Evolutionary conservation across 2,797 vertebrate species (phyloP).

Genomic region (Clarias laeviceps): DNA sequence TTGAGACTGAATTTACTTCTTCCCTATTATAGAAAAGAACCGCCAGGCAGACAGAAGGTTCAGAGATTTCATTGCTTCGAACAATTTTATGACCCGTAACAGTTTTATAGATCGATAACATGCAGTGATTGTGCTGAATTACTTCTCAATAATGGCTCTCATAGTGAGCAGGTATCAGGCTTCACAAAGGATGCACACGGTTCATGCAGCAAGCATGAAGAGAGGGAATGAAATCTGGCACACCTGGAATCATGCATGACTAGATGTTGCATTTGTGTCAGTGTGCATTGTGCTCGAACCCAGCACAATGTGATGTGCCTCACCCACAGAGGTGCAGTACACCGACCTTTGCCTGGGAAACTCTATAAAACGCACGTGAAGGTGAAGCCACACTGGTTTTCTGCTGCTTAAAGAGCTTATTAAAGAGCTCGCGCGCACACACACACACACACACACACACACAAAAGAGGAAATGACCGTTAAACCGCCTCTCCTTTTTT

Average conservation of each 20-base stretch:
- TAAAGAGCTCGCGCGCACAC: background rate
- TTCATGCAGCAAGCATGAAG: background rate
- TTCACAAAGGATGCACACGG: background rate
- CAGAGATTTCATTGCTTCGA: background rate
- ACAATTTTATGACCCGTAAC: background rate
- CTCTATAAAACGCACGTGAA: background rate
- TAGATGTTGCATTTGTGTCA: background rate
- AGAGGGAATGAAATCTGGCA: background rate
- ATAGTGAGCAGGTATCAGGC: background rate
- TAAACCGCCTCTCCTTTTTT: background rate
- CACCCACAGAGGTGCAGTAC: background rate
- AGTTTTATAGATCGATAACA: background rate
- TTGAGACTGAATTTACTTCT: conserved; percentile 10
- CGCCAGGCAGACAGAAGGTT: background rate
- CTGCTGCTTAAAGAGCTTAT: background rate
- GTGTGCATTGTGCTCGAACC: background rate
- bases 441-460: background rate
- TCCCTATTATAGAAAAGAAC: background rate
- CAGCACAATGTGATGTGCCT: background rate
- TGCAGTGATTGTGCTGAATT: background rate
- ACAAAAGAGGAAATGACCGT: conserved; percentile 20
- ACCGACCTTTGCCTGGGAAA: conserved; percentile 20
- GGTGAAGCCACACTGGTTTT: background rate
- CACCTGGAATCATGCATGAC: background rate
- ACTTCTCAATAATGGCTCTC: background rate